Base-by-base conservation (phyloP, 2,113 vertebrate species). In the Callospermophilus lateralis region DNA sequence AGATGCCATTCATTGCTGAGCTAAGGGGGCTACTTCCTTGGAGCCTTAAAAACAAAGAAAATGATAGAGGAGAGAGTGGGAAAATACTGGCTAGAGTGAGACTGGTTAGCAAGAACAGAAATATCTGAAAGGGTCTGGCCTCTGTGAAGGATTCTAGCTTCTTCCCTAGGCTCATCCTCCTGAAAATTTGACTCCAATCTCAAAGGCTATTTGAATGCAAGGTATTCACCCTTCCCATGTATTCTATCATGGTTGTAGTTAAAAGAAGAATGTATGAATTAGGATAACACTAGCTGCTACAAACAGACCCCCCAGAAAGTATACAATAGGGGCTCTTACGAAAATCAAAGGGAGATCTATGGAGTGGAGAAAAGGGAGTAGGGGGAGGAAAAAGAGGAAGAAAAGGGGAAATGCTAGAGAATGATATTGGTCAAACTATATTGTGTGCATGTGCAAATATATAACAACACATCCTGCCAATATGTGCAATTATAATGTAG, bases 121-220 rank as follows among this genome's bases (percentile, higher is more conserved):
- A 53, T 30, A 63, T 45, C 11, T 63, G 53, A 65, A 63, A 70
- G 16, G 17, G 63, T n/a, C 70, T 83, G 51, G 61, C 63, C 70
- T 65, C 61, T 73, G 48, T 20, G 28, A 73, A 68, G 74, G 45
- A 11, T 84, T 63, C 76, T 87, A 96, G 74, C 15, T 78, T 91
- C 42, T 89, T 70, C 61, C 45, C 58, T 19, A n/a, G 6, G 3
- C 9, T 53, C 19, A 45, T 5, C 8, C n/a, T 67, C 42, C 78
- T 51, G 15, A 86, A 96, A 87, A 48, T 90, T 10, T 24, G 17
- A 94, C 78, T 84, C n/a, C 79, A 94, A 83, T 37, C 32, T 94
- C n/a, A 72, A 32, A 88, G n/a, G 51, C 51, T 34, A 83, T 67
- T 78, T 78, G 48, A 94, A n/a, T 81, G n/a, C 42, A 93, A 96